Evolutionary conservation across 1,140 invertebrate genomes (phyloP), one percentile per base, ranked within the genome.

Genomic region (Drosophila teissieri): DNA sequence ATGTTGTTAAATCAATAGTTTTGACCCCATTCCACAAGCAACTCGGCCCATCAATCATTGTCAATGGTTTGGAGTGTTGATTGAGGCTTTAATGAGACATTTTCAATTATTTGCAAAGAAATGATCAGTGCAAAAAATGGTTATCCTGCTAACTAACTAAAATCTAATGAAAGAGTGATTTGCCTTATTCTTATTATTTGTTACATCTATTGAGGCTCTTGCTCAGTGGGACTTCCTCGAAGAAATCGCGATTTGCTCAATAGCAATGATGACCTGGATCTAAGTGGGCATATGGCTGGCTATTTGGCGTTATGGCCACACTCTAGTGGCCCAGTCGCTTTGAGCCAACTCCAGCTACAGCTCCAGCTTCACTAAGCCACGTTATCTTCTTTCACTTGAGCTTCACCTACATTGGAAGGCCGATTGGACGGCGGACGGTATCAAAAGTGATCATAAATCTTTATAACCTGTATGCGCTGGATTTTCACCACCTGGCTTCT

Each of bases 381-480:
- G 64, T 57, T 54, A 48, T 34, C 67, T 54, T 36, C 67, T 70
- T 70, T 70, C 51, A 69, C 51, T 42, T 55, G 55, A 58, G 65
- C 40, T 53, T 44, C 58, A 54, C 68, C 31, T 68, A 48, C 69
- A 51, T 46, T 46, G 52, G 58, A 22, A 44, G 49, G 55, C 24
- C 67, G 58, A 52, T 56, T 48, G 53, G 53, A 53, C 39, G 65
- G 36, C 44, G 52, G 68, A 68, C 39, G 45, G 81, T 73, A 85
- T 85, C 81, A 80, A 85, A 73, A 84, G 77, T 80, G 80, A 84
- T 84, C 81, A 85, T 85, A 84, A 85, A 85, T 85, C 81, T 85
- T 61, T 73, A 73, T 85, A 84, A 84, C 81, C 81, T 80, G 81
- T 85, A 84, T 77, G 81, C 24, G 68, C 49, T 60, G 61, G 81